Evolutionary conservation across 2,888 invertebrate species (phyloP).

Genomic region (Ophion slaviceki): DNA sequence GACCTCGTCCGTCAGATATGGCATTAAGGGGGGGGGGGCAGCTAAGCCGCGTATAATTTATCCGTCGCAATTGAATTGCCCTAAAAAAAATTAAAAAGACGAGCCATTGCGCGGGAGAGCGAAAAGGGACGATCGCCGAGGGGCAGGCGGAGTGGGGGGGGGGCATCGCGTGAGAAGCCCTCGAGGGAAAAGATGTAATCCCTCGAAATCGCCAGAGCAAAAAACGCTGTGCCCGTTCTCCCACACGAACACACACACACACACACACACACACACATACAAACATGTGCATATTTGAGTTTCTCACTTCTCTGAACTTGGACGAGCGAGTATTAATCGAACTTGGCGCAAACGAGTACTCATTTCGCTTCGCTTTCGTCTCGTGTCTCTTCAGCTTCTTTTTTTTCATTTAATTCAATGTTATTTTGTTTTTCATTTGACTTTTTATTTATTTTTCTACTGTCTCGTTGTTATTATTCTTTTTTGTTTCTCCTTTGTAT

Average conservation of each 20-base stretch:
- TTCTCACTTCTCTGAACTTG: conserved; percentile 31
- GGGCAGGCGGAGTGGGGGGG: background rate
- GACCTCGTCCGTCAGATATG: conserved; percentile 24
- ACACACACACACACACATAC: background rate
- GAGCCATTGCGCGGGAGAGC: background rate
- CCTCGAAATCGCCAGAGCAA: conserved; percentile 54
- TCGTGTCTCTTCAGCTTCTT: background rate
- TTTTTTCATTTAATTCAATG: background rate
- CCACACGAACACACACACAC: conserved; percentile 1
- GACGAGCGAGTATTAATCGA: conserved; percentile 61
- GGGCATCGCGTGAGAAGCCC: conserved; percentile 38
- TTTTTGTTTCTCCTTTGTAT: conserved; percentile 2
- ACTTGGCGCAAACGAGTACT: conserved; percentile 59
- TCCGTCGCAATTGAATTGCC: conserved; percentile 26
- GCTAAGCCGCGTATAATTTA: conserved; percentile 9
- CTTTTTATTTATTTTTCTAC: background rate
- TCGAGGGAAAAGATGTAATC: conserved; percentile 28
- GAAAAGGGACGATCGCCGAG: background rate
- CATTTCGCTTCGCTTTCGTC: background rate
- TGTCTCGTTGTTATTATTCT: background rate
- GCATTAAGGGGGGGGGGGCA: background rate
- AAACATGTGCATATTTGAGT: background rate
- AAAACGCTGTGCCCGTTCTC: conserved; percentile 34
- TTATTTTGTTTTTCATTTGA: too few relatives aligned
- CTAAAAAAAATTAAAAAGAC: conserved; percentile 5